Conservation (phyloP, 2,113 vertebrate genomes). For the Lepus europaeus region DNA sequence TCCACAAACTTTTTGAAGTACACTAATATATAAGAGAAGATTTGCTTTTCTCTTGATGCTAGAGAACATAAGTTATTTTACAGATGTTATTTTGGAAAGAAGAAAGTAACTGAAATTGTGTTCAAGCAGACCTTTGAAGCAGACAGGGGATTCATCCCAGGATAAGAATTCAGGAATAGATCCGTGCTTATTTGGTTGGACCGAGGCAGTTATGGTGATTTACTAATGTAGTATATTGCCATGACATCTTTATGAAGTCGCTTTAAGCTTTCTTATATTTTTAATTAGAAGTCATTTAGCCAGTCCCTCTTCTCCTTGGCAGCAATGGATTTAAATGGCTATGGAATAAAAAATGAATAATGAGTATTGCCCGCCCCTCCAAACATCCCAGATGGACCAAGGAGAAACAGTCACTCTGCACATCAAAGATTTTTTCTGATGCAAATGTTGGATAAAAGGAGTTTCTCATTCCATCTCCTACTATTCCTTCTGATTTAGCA, state of each 20-base stretch:
- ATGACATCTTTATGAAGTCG: conserved; percentile 80
- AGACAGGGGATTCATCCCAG: conserved; percentile 15
- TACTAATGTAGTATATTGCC: conserved; percentile 58
- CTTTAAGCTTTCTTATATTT: conserved; percentile 74
- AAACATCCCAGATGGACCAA: not conserved
- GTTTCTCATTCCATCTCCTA: not conserved
- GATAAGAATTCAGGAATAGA: conserved; percentile 55
- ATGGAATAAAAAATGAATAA: conserved; percentile 69
- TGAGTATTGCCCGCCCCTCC: not conserved
- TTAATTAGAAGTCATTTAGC: conserved; percentile 78
- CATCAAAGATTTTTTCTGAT: conserved; percentile 36
- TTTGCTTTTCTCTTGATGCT: conserved; percentile 39
- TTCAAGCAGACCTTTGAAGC: conserved; percentile 51
- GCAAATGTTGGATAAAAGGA: not conserved
- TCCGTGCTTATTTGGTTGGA: conserved; percentile 40
- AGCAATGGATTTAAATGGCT: conserved; percentile 57
- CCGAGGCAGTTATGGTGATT: conserved; percentile 55
- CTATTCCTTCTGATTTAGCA: not conserved
- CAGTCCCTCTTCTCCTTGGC: conserved; percentile 53
- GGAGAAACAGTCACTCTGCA: conserved; percentile 22
- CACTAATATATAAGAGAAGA: not conserved
- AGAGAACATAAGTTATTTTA: conserved; percentile 12
- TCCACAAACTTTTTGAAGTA: too few species aligned
- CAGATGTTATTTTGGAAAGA: conserved; percentile 55
- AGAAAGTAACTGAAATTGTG: conserved; percentile 34